Evolutionary conservation across 2,113 vertebrate species (phyloP).

Genomic region (Paramormyrops kingsleyae): DNA sequence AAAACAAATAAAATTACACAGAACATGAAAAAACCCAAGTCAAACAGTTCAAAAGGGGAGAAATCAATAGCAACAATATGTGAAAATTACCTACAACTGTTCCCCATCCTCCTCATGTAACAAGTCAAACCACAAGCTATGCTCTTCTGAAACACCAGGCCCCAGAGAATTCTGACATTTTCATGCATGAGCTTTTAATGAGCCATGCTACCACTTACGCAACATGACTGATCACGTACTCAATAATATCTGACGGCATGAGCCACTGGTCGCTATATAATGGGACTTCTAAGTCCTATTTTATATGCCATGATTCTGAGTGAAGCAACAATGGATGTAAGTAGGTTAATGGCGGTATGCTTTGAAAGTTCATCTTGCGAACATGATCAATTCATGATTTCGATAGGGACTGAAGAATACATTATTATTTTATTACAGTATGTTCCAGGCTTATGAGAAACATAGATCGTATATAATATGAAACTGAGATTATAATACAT

Average conservation of each 20-base stretch:
- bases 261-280: neutral
- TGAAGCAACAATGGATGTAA: neutral
- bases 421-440: neutral
- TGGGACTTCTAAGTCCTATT: neutral
- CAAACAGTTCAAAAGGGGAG: neutral
- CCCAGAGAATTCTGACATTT: neutral
- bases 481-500: neutral
- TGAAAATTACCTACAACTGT: neutral
- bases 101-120: neutral
- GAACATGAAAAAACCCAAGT: neutral
- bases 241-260: neutral
- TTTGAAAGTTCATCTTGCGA: neutral
- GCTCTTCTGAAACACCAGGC: neutral
- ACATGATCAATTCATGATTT: neutral
- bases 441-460: neutral
- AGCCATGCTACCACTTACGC: neutral
- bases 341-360: neutral
- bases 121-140: neutral
- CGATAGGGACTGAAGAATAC: neutral
- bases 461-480: neutral
- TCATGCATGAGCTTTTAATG: neutral
- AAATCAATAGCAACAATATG: neutral
- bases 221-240: neutral
- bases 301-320: neutral
- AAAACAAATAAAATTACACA: neutral